Evolutionary conservation across 2,797 vertebrate species (phyloP).

Genomic region (Sebastes steindachneri): DNA sequence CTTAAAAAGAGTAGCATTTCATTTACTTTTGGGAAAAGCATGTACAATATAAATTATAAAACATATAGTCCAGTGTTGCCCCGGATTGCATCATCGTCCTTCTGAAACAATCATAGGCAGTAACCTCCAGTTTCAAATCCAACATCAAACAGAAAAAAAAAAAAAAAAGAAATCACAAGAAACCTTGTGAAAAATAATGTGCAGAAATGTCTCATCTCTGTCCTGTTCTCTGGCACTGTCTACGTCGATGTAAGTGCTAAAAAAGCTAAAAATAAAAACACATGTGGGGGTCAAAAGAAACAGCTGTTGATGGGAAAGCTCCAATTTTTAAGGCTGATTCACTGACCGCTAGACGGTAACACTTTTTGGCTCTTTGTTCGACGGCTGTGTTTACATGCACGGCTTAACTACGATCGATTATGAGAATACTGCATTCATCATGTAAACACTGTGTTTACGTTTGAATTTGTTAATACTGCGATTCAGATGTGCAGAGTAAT

Average conservation of each 20-base stretch:
- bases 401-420: not conserved
- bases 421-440: constrained; percentile 24
- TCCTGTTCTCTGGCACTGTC: constrained; percentile 65
- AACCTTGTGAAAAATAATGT: constrained; percentile 60
- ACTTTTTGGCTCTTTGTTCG: constrained; percentile 58
- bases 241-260: constrained; percentile 80
- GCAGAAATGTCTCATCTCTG: constrained; percentile 66
- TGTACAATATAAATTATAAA: constrained; percentile 70
- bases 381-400: constrained; percentile 66
- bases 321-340: constrained; percentile 78
- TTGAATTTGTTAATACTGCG: constrained; percentile 5
- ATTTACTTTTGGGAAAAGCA: constrained; percentile 59
- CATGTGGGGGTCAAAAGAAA: constrained; percentile 39
- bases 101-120: constrained; percentile 72
- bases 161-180: constrained; percentile 23
- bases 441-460: constrained; percentile 20
- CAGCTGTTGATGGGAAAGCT: constrained; percentile 52
- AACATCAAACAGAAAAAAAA: constrained; percentile 44
- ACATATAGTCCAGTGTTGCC: constrained; percentile 83
- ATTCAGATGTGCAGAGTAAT: not conserved
- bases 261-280: constrained; percentile 55
- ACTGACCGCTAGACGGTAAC: constrained; percentile 66
- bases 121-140: constrained; percentile 73
- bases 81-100: constrained; percentile 49
- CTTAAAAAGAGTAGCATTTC: constrained; percentile 44